Evolutionary conservation across 2,888 invertebrate species (phyloP).

Genomic region (Harpalus rubripes): DNA sequence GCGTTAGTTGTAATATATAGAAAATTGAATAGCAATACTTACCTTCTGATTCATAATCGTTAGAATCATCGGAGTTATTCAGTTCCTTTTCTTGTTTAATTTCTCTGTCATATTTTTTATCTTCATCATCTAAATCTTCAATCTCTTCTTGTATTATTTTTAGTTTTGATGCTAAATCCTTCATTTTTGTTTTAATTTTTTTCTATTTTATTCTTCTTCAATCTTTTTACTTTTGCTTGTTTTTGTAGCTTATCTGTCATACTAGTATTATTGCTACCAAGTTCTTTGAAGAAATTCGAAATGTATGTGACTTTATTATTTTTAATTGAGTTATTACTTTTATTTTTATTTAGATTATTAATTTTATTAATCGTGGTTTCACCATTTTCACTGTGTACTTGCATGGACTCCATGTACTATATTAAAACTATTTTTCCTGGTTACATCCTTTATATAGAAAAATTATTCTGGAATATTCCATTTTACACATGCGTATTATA

Average conservation of each 20-base stretch:
- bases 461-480: slow-evolving; percentile 6
- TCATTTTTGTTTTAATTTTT: neutral
- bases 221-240: neutral
- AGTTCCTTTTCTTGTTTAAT: slow-evolving; percentile 5
- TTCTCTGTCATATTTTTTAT: slow-evolving; percentile 7
- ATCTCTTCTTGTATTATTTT: slow-evolving; percentile 5
- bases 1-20: neutral
- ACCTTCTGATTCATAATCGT: neutral
- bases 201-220: slow-evolving; percentile 1
- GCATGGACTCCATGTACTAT: slow-evolving; percentile 6
- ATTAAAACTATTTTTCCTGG: neutral
- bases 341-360: slow-evolving; percentile 17
- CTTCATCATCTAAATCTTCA: slow-evolving; percentile 5
- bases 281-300: neutral
- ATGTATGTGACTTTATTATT: neutral
- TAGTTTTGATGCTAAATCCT: slow-evolving; percentile 5
- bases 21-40: slow-evolving; percentile 8
- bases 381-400: slow-evolving; percentile 1
- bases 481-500: slow-evolving; percentile 1
- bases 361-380: neutral
- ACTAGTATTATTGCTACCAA: neutral
- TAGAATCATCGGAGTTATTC: neutral
- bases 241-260: slow-evolving; percentile 1
- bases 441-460: neutral
- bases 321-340: neutral